These are phyloP conservation scores for Morus bassanus DNA, from an alignment of 2,797 vertebrate genomes.

Conservation along the genomic window DNA sequence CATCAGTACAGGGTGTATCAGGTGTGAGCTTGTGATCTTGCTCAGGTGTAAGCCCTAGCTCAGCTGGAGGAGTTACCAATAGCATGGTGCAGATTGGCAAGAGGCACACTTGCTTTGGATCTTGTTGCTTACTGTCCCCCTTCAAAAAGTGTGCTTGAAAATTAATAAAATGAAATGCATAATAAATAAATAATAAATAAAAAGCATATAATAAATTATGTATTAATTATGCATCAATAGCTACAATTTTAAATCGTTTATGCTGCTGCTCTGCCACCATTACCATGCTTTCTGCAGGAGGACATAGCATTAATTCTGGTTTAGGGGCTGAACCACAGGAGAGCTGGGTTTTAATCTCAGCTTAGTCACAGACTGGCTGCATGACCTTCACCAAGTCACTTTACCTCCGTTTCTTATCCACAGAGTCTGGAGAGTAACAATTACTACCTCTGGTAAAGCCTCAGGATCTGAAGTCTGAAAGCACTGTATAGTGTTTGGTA, in stretches of 20 bases:
- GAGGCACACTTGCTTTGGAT: not conserved
- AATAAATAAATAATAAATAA: not conserved
- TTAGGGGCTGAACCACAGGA: not conserved
- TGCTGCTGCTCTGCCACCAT: not conserved
- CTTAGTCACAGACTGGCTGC: not conserved
- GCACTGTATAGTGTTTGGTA: accelerated
- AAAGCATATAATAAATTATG: accelerated
- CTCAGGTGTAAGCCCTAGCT: not conserved
- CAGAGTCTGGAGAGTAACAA: accelerated
- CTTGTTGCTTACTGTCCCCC: not conserved
- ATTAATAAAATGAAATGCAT: accelerated
- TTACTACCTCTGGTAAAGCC: accelerated
- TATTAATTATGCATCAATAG: accelerated
- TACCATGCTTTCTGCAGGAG: not conserved
- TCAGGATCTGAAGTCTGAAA: accelerated
- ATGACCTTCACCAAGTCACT: not conserved
- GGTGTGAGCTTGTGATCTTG: not conserved
- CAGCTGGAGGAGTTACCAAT: accelerated
- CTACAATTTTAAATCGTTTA: accelerated
- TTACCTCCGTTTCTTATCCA: not conserved
- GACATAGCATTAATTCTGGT: accelerated
- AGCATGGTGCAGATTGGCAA: not conserved
- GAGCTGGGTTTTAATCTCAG: not conserved
- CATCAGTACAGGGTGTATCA: not conserved
- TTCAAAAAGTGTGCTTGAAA: not conserved